These are phyloP conservation scores for Petrocephalus schoutedeni DNA, from an alignment of 2,797 vertebrate genomes.

Conservation along the genomic window DNA sequence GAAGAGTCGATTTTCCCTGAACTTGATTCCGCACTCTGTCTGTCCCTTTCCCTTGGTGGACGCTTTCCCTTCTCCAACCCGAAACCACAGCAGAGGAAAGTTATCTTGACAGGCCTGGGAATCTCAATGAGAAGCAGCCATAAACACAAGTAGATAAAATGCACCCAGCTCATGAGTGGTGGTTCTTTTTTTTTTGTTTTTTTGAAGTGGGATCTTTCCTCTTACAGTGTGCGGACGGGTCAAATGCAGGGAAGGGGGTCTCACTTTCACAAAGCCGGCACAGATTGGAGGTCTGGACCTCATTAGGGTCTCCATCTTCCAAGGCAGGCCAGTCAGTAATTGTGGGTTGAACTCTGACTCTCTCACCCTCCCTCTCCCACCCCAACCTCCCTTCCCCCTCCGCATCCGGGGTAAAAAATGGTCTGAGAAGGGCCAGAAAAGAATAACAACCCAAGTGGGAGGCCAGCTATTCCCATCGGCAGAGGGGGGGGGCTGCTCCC, in stretches of 20 bases:
- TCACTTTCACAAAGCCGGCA: slow-evolving; percentile 36
- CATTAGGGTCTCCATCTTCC: slow-evolving; percentile 49
- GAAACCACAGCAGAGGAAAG: not conserved
- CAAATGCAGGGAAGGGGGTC: slow-evolving; percentile 42
- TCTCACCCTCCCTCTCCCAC: not conserved
- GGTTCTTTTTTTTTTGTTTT: not conserved
- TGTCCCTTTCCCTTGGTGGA: not conserved
- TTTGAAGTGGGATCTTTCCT: not conserved
- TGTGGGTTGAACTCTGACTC: slow-evolving; percentile 43
- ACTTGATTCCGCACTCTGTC: not conserved
- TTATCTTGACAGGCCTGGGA: not conserved
- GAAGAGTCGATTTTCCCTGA: not conserved
- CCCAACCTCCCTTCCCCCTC: not conserved
- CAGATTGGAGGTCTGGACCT: slow-evolving; percentile 52
- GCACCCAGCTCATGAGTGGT: not conserved
- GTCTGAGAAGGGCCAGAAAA: slow-evolving; percentile 1
- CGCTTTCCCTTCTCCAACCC: not conserved
- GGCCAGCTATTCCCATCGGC: not conserved
- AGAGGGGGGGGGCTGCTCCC: not conserved
- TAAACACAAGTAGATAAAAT: not conserved
- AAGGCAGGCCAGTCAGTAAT: slow-evolving; percentile 43
- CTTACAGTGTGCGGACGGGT: slow-evolving; percentile 14
- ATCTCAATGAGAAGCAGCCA: not conserved
- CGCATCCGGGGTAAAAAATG: not conserved
- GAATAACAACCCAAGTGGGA: not conserved